Percentiles rank a stretch among this genome's conserved stretches.
Conservation (phyloP, 1,140 invertebrate genomes). For the Drosophila suzukii region DNA sequence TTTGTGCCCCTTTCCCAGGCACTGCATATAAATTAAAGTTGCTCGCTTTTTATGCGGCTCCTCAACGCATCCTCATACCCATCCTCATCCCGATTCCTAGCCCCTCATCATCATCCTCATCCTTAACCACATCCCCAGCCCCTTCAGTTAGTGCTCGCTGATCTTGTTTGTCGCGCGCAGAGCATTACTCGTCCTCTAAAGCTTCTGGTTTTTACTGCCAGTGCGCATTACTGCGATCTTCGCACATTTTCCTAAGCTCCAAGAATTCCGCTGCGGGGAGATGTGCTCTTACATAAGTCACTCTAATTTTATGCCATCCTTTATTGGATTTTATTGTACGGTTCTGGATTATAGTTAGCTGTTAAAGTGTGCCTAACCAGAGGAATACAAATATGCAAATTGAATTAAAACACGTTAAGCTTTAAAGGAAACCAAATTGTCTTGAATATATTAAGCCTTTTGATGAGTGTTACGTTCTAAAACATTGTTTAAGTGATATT, state of each 20-base stretch:
- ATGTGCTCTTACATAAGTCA: constrained; percentile 13
- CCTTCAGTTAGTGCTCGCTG: constrained; percentile 62
- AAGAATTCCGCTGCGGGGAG: constrained; percentile 13
- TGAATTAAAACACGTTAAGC: background rate
- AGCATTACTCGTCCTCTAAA: constrained; percentile 66
- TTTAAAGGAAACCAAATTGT: background rate
- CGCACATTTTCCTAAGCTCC: constrained; percentile 49
- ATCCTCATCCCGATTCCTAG: background rate
- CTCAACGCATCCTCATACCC: constrained; percentile 25
- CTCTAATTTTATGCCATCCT: constrained; percentile 44
- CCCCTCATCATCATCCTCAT: background rate
- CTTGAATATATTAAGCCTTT: background rate
- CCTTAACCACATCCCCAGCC: constrained; percentile 6
- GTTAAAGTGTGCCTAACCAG: constrained; percentile 8
- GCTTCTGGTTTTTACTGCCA: constrained; percentile 78
- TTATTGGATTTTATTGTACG: constrained; percentile 23
- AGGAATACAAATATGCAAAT: background rate
- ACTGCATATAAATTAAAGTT: constrained; percentile 77
- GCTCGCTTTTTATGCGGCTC: constrained; percentile 55
- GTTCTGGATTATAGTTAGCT: constrained; percentile 16
- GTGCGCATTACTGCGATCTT: constrained; percentile 59
- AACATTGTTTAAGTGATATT: too few relatives aligned
- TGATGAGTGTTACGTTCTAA: background rate
- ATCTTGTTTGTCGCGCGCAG: constrained; percentile 81
- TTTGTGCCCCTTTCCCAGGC: constrained; percentile 2